Conservation (phyloP, 2,888 invertebrate species). For the Agriotes lineatus region DNA sequence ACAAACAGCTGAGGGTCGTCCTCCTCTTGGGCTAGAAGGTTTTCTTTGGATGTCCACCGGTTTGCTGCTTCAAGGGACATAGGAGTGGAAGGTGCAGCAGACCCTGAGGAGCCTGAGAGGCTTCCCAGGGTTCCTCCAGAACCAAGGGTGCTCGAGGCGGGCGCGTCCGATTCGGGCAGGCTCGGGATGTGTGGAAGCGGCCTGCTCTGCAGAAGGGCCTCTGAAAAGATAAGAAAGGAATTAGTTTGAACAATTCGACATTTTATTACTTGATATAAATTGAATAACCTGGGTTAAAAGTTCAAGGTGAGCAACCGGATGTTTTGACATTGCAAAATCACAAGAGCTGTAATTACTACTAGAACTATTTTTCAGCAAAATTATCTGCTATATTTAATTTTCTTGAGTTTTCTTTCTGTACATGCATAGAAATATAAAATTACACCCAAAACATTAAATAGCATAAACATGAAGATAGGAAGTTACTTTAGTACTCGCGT, state of each 20-base stretch:
- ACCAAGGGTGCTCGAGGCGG: constrained; percentile 64
- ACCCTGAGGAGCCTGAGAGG: constrained; percentile 61
- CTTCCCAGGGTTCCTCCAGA: constrained; percentile 60
- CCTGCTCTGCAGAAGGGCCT: constrained; percentile 92
- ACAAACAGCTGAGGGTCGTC: constrained; percentile 97
- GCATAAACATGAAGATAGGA: no score
- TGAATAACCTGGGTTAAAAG: no score
- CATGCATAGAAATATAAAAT: no score
- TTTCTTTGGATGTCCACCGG: constrained; percentile 97
- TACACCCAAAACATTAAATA: no score
- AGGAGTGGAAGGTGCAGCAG: constrained; percentile 64
- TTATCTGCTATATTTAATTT: no score
- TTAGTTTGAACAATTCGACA: neutral
- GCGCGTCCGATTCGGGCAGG: constrained; percentile 79
- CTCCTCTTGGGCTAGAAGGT: constrained; percentile 89
- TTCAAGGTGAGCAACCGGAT: no score
- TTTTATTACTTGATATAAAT: neutral
- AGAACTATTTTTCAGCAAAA: no score
- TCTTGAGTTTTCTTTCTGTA: no score
- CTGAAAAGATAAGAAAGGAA: constrained; percentile 75
- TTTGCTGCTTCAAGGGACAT: constrained; percentile 69
- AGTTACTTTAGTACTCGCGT: no score
- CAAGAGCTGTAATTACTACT: no score
- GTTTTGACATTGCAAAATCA: no score
- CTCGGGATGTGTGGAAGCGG: constrained; percentile 95